Evolutionary conservation across 2,888 invertebrate species (phyloP), one percentile per base, ranked within the genome.

Genomic region (Phanerotoma sp.): DNA sequence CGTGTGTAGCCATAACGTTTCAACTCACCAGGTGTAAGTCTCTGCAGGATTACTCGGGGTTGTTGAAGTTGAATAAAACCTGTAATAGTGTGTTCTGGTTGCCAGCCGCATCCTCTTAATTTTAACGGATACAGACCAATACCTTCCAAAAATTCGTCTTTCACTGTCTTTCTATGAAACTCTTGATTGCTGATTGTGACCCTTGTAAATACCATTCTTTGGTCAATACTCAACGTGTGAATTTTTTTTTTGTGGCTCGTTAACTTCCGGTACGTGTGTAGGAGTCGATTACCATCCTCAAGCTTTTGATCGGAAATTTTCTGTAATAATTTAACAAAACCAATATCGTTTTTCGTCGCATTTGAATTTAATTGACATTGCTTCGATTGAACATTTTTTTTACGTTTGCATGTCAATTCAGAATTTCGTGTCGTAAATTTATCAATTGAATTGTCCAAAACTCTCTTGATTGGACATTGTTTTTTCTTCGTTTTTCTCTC

Each of bases 31-130:
- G 37, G 37, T 25, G 42, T 52, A 40, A 63, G 55, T 48, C 60
- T 47, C 44, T 64, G 54, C n/a, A 64, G 32, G 6, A 57, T 18
- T 6, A 64, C 54, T 5, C 35, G 54, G n/a, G 64, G 64, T 35
- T 54, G 37, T 33, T 51, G 46, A 15, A 48, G 37, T 25, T 53
- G 62, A 38, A 45, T 18, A 37, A 28, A 37, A 10, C 51, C 44
- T 11, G 48, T 51, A 10, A 21, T 44, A 6, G 22, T 42, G 13
- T 37, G 35, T 45, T 42, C 21, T 28, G 47, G 22, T 20, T 40
- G 18, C 54, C 54, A 58, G 5, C 37, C 46, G 4, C 13, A 15
- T 5, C 15, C 41, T 22, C 37, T 28, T 28, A 48, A 38, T 15
- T 55, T 46, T 20, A 51, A 15, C 22, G 41, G 22, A 33, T 48